Conservation (phyloP, 2,888 invertebrate genomes). For the Zaprionus obscuricornis region DNA sequence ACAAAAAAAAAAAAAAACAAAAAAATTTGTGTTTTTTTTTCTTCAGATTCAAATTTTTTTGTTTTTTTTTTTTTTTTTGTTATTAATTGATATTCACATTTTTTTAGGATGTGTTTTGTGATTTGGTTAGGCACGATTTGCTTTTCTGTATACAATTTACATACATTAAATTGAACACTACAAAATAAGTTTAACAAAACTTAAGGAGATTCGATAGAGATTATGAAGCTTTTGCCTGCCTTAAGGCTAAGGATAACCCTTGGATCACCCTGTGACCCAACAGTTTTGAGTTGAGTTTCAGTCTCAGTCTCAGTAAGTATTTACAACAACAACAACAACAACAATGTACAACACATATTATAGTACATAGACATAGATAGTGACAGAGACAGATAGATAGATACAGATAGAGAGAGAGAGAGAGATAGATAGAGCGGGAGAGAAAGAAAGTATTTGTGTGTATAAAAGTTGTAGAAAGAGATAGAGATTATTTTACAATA, state of each 20-base stretch:
- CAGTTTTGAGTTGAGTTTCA: slow-evolving; percentile 4
- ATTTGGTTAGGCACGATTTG: slow-evolving; percentile 77
- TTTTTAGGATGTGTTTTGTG: slow-evolving; percentile 24
- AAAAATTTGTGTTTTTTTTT: too few species aligned
- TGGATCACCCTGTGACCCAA: too few species aligned
- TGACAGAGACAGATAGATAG: too few species aligned
- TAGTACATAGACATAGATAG: slow-evolving; percentile 23
- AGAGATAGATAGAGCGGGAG: slow-evolving; percentile 14
- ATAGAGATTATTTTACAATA: slow-evolving; percentile 10
- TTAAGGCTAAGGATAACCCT: too few species aligned
- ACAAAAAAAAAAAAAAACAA: slow-evolving; percentile 16
- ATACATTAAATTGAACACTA: slow-evolving; percentile 84
- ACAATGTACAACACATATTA: slow-evolving; percentile 48
- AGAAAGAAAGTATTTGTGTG: slow-evolving; percentile 2
- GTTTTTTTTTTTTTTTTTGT: slow-evolving; percentile 16
- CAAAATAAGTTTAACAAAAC: slow-evolving; percentile 83
- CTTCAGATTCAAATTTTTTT: too few species aligned
- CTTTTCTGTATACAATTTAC: slow-evolving; percentile 82
- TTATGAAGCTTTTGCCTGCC: slow-evolving; percentile 12
- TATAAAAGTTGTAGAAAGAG: slow-evolving; percentile 1
- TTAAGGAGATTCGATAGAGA: slow-evolving; percentile 78
- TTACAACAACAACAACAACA: slow-evolving; percentile 48
- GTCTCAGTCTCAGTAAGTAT: slow-evolving; percentile 24
- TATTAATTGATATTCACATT: slow-evolving; percentile 50
- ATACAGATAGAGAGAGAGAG: slow-evolving; percentile 7